Conservation (phyloP, 1,140 invertebrate genomes). For the Ceratina australensis region DNA sequence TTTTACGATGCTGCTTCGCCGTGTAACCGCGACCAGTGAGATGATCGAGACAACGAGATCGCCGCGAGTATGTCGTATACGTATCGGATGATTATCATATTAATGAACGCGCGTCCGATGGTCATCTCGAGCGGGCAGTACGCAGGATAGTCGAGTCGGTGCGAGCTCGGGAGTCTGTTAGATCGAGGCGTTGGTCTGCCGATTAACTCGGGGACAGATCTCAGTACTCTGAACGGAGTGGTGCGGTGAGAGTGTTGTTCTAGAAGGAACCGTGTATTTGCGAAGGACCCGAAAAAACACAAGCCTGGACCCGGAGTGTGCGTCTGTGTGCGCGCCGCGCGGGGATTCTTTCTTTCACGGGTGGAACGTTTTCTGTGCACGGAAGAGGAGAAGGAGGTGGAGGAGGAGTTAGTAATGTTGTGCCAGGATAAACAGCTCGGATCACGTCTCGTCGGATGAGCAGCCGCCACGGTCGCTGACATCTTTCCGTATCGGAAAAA, state of each 20-base stretch:
- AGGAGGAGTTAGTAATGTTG: too few species aligned
- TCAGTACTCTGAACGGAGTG: neutral
- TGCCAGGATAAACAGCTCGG: slow-evolving; percentile 42
- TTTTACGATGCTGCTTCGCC: slow-evolving; percentile 46
- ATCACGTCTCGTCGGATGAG: slow-evolving; percentile 23
- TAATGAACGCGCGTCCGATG: slow-evolving; percentile 62
- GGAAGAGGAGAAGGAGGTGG: too few species aligned
- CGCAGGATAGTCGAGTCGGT: slow-evolving; percentile 43
- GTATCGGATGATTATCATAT: slow-evolving; percentile 69
- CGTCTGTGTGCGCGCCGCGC: too few species aligned
- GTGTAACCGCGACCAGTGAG: slow-evolving; percentile 20
- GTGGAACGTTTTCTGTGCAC: neutral
- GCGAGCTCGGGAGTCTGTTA: slow-evolving; percentile 27
- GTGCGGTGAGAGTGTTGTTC: slow-evolving; percentile 10
- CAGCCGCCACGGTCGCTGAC: slow-evolving; percentile 35
- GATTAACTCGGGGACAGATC: neutral
- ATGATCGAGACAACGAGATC: slow-evolving; percentile 46
- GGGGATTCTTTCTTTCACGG: too few species aligned
- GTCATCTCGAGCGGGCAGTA: slow-evolving; percentile 47
- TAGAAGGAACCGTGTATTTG: slow-evolving; percentile 2
- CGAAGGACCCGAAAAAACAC: too few species aligned
- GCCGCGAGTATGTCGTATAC: slow-evolving; percentile 58
- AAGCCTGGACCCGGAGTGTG: too few species aligned
- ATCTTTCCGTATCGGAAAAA: slow-evolving; percentile 7
- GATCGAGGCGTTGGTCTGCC: too few species aligned